Base-by-base conservation (phyloP, 2,797 vertebrate species). In the Cossypha polioptera region DNA sequence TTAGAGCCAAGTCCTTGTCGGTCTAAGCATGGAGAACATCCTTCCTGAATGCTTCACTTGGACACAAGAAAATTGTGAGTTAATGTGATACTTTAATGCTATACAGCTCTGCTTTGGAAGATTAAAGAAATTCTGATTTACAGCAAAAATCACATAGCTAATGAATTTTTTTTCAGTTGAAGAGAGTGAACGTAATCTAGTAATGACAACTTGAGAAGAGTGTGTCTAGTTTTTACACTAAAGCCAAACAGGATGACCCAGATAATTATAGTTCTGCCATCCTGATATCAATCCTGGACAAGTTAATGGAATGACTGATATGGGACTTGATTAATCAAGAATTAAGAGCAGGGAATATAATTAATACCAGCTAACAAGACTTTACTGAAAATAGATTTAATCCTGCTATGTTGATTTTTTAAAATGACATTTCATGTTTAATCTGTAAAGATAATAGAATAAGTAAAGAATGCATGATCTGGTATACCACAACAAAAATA, bases 261-360 rank as follows among this genome's bases (percentile, higher is more conserved):
- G 51, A 16, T 90, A 90, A 93, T 88, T 73, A 35, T 14, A 47
- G 40, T 84, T 90, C 59, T 91, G 84, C 61, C 43, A 82, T 73
- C 31, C 47, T 92, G 62, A 48, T 86, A 78, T 66, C 62, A 88
- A 2, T 88, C 67, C 66, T 76, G 47, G 38, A 47, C 21, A 78
- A 92, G 91, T 88, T 94, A 90, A 43, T 79, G n/a, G 33, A 75
- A 90, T 81, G 50, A 51, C 24, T 75, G 73, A 90, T 78, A 75
- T 17, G 43, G 50, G 62, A 58, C 31, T 88, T 86, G 58, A 93
- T 88, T 94, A 3, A 47, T 88, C 54, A 90, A 88, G 90, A 92
- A 86, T 66, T 81, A 58, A 84, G 92, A 90, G 31, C 51, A 17
- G 7, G 25, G 13, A 85, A 53, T 68, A 62, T 51, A 90, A 83